phyloP scores from a whole-genome alignment of 2,797 vertebrate species.

The Potorous gilbertii region DNA sequence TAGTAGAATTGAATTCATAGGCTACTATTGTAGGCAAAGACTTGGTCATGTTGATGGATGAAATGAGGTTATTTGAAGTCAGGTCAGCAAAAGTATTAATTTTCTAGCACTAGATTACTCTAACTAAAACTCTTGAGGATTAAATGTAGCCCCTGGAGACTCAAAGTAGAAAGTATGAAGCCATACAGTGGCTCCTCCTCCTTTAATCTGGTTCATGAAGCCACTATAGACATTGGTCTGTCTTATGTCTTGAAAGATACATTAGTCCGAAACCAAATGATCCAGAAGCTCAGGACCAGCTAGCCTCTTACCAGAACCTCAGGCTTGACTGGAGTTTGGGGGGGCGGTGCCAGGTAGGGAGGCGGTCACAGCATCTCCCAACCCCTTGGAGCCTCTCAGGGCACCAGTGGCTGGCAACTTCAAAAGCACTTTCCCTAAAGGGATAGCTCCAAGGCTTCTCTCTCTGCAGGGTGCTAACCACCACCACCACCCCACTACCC shows the following conservation, averaged over 20 bases:
- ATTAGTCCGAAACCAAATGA: not conserved
- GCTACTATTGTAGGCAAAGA: slow-evolving; percentile 70
- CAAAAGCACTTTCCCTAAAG: not conserved
- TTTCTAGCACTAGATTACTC: slow-evolving; percentile 75
- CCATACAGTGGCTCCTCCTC: not conserved
- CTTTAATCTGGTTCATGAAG: not conserved
- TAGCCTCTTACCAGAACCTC: not conserved
- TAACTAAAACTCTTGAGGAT: slow-evolving; percentile 77
- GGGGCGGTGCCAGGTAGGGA: slow-evolving; percentile 22
- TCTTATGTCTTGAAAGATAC: not conserved
- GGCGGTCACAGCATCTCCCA: slow-evolving; percentile 63
- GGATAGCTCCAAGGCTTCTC: not conserved
- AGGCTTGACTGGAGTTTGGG: slow-evolving; percentile 37
- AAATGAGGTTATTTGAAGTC: slow-evolving; percentile 76
- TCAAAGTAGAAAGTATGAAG: not conserved
- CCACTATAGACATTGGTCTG: not conserved
- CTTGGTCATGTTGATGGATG: slow-evolving; percentile 78
- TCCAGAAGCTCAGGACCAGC: slow-evolving; percentile 41
- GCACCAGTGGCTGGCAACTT: not conserved
- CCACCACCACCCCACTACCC: too few species aligned
- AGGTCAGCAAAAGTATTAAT: slow-evolving; percentile 82
- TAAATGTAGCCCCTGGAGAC: slow-evolving; percentile 36
- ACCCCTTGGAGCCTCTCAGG: not conserved
- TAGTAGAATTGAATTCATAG: slow-evolving; percentile 76
- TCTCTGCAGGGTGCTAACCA: not conserved